Base-by-base conservation (phyloP, 2,113 vertebrate genomes). In the Plecturocebus donacophilus region DNA sequence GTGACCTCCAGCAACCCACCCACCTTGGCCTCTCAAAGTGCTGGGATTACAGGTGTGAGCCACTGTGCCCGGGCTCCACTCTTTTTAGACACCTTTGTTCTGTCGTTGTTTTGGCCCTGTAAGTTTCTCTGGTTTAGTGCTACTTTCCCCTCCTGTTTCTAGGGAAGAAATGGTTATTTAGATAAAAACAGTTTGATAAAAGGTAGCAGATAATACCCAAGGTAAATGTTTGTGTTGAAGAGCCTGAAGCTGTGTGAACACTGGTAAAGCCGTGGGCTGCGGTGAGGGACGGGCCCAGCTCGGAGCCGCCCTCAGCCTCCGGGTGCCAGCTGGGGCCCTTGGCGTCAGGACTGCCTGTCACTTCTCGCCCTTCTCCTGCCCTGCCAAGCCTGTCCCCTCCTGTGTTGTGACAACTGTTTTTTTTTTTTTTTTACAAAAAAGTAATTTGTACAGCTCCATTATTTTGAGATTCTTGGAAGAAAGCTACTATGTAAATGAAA, bases 381-480 rank as follows among this genome's bases (percentile, higher is more conserved):
- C 58, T 40, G 66, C 94, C 92, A 68, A 56, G 45, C 64, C 45
- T 58, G 89, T 90, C 85, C 5, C 71, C 27, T 88, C 49, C 82
- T 61, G 35, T 66, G 25, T 82, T 90, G 76, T 92, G 94, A 96
- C 84, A 94, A 82, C 85, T 87, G 25, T 52, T 32, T 88, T 85
- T 76, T 93, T 90, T 77, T 89, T 77, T 85, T 89, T 71, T 52
- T 17, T 52, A 52, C 49, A 23, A 21, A 49, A 35, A 80, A 91
- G 84, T 94, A 95, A 95, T 97, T 95, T 97, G 77, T 95, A 87
- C 87, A 66, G 27, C 58, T 58, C 71, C 61, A 92, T 96, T 94
- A 88, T 90, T 95, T 97, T 97, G 90, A 97, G 96, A 96, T 97
- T 95, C 90, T 97, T 97, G 88, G 92, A 96, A 94, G 87, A 94